Evolutionary conservation across 2,888 invertebrate species (phyloP), one percentile per base, ranked within the genome.

Genomic region (Phyto melanocephala): DNA sequence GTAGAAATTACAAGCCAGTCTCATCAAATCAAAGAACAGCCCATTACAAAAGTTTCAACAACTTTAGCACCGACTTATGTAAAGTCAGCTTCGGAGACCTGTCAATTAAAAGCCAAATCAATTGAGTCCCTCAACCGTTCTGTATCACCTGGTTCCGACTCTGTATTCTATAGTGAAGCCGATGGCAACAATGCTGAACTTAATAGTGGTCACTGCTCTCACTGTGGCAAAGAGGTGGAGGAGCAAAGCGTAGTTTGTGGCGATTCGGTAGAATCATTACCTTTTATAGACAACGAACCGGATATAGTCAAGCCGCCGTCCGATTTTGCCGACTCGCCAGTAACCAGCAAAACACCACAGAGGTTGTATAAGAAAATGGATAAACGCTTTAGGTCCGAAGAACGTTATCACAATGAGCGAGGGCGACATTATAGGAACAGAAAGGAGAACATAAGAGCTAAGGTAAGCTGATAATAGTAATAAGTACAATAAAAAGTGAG

Each of bases 111-210:
- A 91, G 96, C 96, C 10, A 93, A 96, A 80, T 96, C 96, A 86
- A 96, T 96, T 56, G 97, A 97, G 91, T 96, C 96, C 0, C 92
- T 97, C 70, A 82, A 79, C 67, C 93, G 97, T 60, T 96, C 96
- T n/a, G 96, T 96, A 47, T 96, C 96, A 87, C 97, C 97, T 3
- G 97, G 97, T 24, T 97, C 96, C 84, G 97, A 97, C 90, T 96
- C 96, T 76, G 97, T 97, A 28, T 97, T 97, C 91, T 96, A 96
- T 92, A 96, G 96, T 88, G 96, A 96, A 90, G 94, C 93, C 11
- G 94, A 94, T 89, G 89, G 88, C 10, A 88, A 88, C 20, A 92
- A 92, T 81, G 87, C 91, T 62, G 92, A 92, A 33, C 92, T 92
- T 76, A 84, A 81, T 13, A 92, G 92, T 83, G 93, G 94, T 1